Base-by-base conservation (phyloP, 2,888 invertebrate species). In the Brenthis daphne region DNA sequence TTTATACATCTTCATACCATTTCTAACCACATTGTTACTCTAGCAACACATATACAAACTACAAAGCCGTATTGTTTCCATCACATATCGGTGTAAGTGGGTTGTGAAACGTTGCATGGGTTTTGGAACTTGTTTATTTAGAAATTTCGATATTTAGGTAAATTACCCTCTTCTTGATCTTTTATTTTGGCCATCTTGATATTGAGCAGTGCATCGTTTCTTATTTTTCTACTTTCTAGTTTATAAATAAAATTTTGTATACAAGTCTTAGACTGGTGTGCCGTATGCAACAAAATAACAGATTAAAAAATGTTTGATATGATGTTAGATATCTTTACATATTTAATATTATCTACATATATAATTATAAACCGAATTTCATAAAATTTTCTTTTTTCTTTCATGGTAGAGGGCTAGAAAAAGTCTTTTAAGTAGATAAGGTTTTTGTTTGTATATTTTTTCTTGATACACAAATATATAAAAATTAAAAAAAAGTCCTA, bases 51-150 rank as follows among this genome's bases (percentile, higher is more conserved):
- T 43, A 2, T 43, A 43, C 37, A 43, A 57, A 29, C 54, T 20
- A 48, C 60, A 29, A 50, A 63, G 51, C 54, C 48, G 58, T 61
- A 60, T 67, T 60, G 58, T 67, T 60, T 60, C 54, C 57, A 55
- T 55, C 60, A 29, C 29, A 61, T 60, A 50, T 61, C 58, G 58
- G 66, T 60, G 60, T 33, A 67, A 60, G 60, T 67, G 66, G 60
- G 63, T 63, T 63, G 63, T 63, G 63, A 53, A 63, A 54, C 54
- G 20, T 54, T 14, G 60, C 1, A n/a, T 48, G 48, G 50, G 50
- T 60, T 50, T 63, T 63, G 20, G 24, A 37, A 53, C 20, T 63
- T 37, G 54, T 63, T 63, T 63, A 54, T 54, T 63, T 63, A 54
- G 63, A 54, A 63, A 63, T 63, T 54, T 54, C 14, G 37, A 63